Base-by-base conservation (phyloP, 2,797 vertebrate species). In the Petrocephalus sullivani region DNA sequence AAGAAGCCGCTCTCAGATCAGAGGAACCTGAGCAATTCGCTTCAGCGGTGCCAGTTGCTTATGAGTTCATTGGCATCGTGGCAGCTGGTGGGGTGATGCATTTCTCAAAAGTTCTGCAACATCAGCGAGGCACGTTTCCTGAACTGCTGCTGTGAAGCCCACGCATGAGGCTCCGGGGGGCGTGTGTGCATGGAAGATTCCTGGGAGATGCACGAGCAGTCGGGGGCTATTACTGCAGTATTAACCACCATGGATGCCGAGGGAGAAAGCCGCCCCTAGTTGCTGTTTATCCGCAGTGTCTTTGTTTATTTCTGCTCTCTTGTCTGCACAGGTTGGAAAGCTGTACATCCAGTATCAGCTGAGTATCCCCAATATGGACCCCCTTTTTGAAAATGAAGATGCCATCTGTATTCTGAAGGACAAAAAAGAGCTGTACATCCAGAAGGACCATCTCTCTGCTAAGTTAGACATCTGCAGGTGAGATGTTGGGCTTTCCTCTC, bases 391-490 rank as follows among this genome's bases (percentile, higher is more conserved):
- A 92, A 5, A 93, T 9, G 91, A 93, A 89, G 92, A 96, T 6
- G 95, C 95, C 33, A 93, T 94, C 91, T 96, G 96, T 90, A 93
- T 96, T 88, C 92, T 96, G 87, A 95, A 94, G 89, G 93, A 95
- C 86, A 88, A 92, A 57, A 96, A 95, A 90, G 93, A 95, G 67
- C 89, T 96, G 12, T 95, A 94, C 92, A 95, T 96, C 89, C 96
- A 96, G 92, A 96, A 96, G 87, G 95, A 96, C 89, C 91, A 96
- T 88, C 92, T 96, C 33, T 53, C 64, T 0, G 90, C 93, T 89
- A 93, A 89, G 41, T 90, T 95, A 91, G 95, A 96, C 57, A 96
- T 96, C 92, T 94, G 93, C 95, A 96, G 96, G 96, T 96, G 90
- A 90, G 85, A 82, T 57, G 37, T 21, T 8, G 67, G 12, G 1